Conservation (phyloP, 1,140 invertebrate species). For the Drosophila biarmipes region DNA sequence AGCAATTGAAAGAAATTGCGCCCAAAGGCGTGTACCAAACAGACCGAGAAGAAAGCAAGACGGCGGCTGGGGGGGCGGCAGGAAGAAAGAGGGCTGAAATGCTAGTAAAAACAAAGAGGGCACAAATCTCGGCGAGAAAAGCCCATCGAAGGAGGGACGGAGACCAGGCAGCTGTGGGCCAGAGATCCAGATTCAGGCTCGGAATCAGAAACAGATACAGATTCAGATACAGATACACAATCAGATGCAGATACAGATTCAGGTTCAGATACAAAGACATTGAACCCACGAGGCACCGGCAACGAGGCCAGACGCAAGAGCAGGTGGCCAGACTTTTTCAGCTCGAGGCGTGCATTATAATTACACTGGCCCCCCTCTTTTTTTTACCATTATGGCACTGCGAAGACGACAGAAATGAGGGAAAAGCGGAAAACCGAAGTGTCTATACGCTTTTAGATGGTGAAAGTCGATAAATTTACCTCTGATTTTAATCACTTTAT, state of each 20-base stretch:
- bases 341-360: conserved; percentile 29
- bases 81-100: background rate
- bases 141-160: background rate
- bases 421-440: background rate
- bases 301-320: conserved; percentile 56
- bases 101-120: conserved; percentile 6
- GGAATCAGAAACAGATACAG: conserved; percentile 21
- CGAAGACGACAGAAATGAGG: conserved; percentile 7
- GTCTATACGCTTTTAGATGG: background rate
- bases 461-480: no score
- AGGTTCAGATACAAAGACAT: conserved; percentile 31
- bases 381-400: conserved; percentile 5
- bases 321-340: conserved; percentile 33
- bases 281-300: conserved; percentile 15
- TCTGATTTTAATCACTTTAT: no score
- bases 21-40: conserved; percentile 36
- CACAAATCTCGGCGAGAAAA: conserved; percentile 24
- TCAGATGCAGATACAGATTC: conserved; percentile 21
- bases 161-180: conserved; percentile 17
- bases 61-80: background rate
- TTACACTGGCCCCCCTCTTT: background rate
- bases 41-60: conserved; percentile 23
- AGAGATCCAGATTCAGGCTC: conserved; percentile 20
- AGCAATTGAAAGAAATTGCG: conserved; percentile 76
- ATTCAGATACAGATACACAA: conserved; percentile 26